Evolutionary conservation across 2,888 invertebrate species (phyloP).

Genomic region (Dioctria linearis): DNA sequence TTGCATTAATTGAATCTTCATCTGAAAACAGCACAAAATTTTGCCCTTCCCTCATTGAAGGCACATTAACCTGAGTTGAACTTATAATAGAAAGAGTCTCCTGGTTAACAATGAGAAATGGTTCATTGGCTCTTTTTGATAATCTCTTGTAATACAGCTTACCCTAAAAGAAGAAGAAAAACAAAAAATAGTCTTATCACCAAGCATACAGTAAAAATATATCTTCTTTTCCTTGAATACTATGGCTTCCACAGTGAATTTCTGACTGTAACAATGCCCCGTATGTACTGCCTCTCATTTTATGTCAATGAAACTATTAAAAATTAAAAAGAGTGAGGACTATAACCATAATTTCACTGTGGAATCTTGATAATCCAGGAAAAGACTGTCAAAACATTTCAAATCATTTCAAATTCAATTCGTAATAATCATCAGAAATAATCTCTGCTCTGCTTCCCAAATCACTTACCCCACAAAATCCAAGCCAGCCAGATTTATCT

Average conservation of each 20-base stretch:
- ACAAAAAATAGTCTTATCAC: no score
- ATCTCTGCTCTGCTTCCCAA: background rate
- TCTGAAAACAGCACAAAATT: slow-evolving; percentile 78
- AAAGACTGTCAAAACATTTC: no score
- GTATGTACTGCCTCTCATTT: no score
- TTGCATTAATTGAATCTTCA: slow-evolving; percentile 84
- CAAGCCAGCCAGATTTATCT: slow-evolving; percentile 87
- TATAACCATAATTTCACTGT: no score
- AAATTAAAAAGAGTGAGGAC: no score
- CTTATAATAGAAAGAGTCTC: slow-evolving; percentile 73
- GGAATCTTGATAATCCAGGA: no score
- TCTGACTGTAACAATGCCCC: no score
- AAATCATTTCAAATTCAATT: no score
- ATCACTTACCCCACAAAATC: slow-evolving; percentile 83
- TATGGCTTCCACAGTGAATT: background rate
- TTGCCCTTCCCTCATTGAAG: slow-evolving; percentile 68
- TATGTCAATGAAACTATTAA: no score
- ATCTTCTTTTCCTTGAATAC: background rate
- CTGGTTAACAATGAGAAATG: slow-evolving; percentile 69
- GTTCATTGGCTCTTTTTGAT: slow-evolving; percentile 71
- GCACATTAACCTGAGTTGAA: slow-evolving; percentile 66
- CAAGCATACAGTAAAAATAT: no score
- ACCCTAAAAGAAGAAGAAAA: slow-evolving; percentile 73
- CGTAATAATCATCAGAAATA: no score
- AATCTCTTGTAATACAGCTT: slow-evolving; percentile 85